phyloP scores from a whole-genome alignment of 2,113 vertebrate species.

The Struthidea cinerea region DNA sequence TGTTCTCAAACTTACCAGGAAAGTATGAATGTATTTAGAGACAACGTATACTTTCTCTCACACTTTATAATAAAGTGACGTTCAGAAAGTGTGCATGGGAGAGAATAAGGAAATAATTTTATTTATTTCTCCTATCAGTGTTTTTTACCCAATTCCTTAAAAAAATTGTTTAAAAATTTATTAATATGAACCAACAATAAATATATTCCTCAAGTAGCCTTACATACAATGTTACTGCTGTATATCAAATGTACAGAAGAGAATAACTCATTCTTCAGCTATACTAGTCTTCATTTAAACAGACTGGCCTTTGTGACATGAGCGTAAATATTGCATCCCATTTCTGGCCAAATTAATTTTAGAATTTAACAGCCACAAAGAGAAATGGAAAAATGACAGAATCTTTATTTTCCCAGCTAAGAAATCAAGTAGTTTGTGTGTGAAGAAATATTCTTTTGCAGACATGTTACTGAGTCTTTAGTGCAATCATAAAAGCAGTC shows the following conservation, averaged over 20 bases:
- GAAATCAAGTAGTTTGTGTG: background rate
- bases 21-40: background rate
- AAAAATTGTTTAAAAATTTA: background rate
- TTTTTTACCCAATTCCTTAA: background rate
- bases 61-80: background rate
- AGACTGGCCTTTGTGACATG: background rate
- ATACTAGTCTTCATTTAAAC: background rate
- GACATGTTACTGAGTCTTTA: background rate
- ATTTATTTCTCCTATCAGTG: background rate
- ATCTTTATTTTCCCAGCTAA: background rate
- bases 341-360: background rate
- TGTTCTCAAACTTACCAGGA: background rate
- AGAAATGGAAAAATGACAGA: background rate
- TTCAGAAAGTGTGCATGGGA: accelerated
- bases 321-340: background rate
- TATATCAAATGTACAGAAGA: background rate
- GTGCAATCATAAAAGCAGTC: background rate
- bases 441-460: background rate
- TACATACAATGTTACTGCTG: background rate
- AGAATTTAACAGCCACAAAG: background rate
- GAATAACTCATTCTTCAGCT: background rate
- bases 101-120: background rate
- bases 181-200: background rate
- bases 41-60: background rate
- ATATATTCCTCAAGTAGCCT: background rate